phyloP scores from a whole-genome alignment of 2,888 invertebrate species.

The Chaetogeoica ovagalla region DNA sequence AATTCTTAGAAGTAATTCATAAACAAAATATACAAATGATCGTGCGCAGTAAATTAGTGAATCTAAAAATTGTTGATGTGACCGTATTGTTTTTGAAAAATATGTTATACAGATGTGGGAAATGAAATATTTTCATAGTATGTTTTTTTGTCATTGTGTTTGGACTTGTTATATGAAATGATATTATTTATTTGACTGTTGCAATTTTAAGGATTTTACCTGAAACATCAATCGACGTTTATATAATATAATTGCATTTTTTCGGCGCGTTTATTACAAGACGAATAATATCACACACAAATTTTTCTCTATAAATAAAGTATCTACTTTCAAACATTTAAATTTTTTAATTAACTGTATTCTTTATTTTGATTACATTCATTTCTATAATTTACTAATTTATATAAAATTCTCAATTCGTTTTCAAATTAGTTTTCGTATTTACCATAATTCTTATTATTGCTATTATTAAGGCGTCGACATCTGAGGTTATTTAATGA shows the following conservation, averaged over 20 bases:
- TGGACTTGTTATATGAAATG: neutral
- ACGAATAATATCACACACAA: neutral
- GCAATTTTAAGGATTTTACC: neutral
- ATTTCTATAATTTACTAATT: too few relatives aligned
- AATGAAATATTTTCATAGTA: neutral
- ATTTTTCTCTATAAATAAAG: neutral
- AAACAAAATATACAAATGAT: too few relatives aligned
- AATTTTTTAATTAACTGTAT: neutral
- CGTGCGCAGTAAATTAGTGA: too few relatives aligned
- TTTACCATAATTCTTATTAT: too few relatives aligned
- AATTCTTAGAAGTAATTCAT: too few relatives aligned
- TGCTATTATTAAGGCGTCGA: too few relatives aligned
- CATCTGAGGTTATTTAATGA: too few relatives aligned
- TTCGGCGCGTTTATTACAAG: neutral
- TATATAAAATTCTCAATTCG: too few relatives aligned
- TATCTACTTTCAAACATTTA: neutral
- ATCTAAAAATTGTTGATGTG: too few relatives aligned
- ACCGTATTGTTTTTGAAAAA: too few relatives aligned
- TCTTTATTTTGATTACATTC: too few relatives aligned
- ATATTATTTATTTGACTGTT: neutral
- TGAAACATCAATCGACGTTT: neutral
- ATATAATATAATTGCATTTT: neutral
- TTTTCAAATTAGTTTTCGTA: too few relatives aligned
- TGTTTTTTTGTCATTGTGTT: neutral
- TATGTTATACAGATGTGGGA: neutral